These are phyloP conservation scores for Sprattus sprattus DNA, from an alignment of 2,113 vertebrate genomes.

Conservation along the genomic window DNA sequence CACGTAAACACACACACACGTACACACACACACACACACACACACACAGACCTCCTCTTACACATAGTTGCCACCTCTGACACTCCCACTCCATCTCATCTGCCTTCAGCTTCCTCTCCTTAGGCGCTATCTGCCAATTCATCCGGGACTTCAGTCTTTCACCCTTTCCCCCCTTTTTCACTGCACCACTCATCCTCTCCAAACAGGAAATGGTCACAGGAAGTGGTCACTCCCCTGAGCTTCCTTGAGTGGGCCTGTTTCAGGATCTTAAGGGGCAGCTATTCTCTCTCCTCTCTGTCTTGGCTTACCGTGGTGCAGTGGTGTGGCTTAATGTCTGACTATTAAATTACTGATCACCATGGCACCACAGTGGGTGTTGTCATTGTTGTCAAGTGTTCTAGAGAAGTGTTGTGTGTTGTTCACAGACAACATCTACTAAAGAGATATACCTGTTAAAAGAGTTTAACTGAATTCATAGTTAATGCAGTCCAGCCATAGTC, in stretches of 20 bases:
- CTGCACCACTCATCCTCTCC: neutral
- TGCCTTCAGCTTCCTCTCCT: neutral
- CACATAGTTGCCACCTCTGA: neutral
- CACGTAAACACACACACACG: neutral
- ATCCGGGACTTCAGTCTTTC: neutral
- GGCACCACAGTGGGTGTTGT: neutral
- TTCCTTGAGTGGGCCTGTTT: neutral
- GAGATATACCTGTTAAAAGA: neutral
- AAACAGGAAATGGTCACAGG: slow-evolving; percentile 8
- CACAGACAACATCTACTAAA: neutral
- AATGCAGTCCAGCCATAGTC: neutral
- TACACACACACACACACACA: neutral
- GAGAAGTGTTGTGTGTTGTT: neutral
- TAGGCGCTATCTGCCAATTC: neutral
- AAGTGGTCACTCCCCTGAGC: neutral
- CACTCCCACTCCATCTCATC: neutral
- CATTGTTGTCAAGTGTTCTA: neutral
- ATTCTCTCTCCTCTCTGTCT: neutral
- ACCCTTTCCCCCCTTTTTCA: neutral
- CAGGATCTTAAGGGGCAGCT: neutral
- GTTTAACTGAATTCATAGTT: neutral
- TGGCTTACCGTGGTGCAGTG: neutral
- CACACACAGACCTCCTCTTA: neutral
- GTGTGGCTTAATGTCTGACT: neutral
- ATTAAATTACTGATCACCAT: neutral